Conservation (phyloP, 2,888 invertebrate genomes). For the Exephanes ischioxanthus region DNA sequence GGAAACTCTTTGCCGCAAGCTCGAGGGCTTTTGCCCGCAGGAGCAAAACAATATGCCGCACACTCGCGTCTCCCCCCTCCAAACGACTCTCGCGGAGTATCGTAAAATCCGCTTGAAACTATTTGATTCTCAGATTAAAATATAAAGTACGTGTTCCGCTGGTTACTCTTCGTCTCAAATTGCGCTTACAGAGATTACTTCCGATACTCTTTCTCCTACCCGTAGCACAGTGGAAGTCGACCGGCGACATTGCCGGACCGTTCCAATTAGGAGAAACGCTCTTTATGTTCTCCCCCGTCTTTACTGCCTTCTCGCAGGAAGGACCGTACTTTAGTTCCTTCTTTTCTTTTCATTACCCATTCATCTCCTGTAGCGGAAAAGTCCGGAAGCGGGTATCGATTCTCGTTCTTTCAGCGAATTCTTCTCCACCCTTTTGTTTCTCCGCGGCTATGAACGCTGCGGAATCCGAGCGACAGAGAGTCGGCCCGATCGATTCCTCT, state of each 20-base stretch:
- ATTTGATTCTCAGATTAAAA: not conserved
- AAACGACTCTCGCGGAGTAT: not conserved
- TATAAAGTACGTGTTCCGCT: not conserved
- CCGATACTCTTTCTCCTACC: constrained; percentile 26
- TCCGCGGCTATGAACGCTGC: not conserved
- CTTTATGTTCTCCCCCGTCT: constrained; percentile 63
- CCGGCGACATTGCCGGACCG: constrained; percentile 54
- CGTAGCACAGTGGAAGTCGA: constrained; percentile 51
- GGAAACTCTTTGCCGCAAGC: constrained; percentile 71
- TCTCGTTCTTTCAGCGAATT: constrained; percentile 32
- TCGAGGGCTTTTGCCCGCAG: constrained; percentile 60
- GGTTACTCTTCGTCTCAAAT: constrained; percentile 12
- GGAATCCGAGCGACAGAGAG: not conserved
- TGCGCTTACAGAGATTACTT: constrained; percentile 53
- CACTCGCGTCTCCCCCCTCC: constrained; percentile 49
- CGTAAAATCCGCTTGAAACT: not conserved
- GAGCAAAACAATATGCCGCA: constrained; percentile 80
- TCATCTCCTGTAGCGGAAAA: constrained; percentile 14
- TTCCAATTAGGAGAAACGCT: constrained; percentile 68
- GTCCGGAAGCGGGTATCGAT: constrained; percentile 41
- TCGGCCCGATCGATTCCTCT: not conserved
- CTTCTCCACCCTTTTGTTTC: constrained; percentile 33
- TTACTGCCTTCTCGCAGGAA: not conserved
- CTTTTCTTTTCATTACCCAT: constrained; percentile 10
- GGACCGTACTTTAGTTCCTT: constrained; percentile 44